Evolutionary conservation across 1,140 invertebrate species (phyloP).

Genomic region (Eciton burchellii): DNA sequence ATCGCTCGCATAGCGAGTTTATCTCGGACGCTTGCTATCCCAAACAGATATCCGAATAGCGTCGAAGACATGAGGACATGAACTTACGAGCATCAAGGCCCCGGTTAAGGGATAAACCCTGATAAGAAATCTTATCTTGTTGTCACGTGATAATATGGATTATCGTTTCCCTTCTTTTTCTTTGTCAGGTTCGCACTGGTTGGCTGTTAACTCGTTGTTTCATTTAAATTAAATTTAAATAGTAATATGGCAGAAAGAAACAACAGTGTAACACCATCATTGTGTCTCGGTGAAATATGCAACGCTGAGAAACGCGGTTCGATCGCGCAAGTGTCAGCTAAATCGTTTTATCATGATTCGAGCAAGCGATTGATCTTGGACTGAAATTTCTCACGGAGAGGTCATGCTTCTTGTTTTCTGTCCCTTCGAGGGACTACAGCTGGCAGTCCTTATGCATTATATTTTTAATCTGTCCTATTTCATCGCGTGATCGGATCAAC

Average conservation of each 20-base stretch:
- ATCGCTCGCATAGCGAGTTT: neutral
- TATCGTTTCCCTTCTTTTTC: too few species aligned
- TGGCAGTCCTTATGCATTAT: too few species aligned
- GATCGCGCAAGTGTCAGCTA: neutral
- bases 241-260: neutral
- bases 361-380: neutral
- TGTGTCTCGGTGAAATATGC: neutral
- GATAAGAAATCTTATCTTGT: too few species aligned
- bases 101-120: too few species aligned
- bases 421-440: too few species aligned
- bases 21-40: slow-evolving; percentile 8
- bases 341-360: slow-evolving; percentile 1
- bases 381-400: neutral
- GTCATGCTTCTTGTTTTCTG: too few species aligned
- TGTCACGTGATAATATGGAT: neutral
- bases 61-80: neutral
- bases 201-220: too few species aligned
- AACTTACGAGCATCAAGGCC: neutral
- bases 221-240: neutral
- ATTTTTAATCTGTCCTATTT: neutral
- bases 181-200: too few species aligned
- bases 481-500: slow-evolving; percentile 8
- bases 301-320: neutral
- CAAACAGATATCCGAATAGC: neutral
- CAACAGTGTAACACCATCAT: neutral